Evolutionary conservation across 1,140 invertebrate species (phyloP).

Genomic region (Zophobas atratus): DNA sequence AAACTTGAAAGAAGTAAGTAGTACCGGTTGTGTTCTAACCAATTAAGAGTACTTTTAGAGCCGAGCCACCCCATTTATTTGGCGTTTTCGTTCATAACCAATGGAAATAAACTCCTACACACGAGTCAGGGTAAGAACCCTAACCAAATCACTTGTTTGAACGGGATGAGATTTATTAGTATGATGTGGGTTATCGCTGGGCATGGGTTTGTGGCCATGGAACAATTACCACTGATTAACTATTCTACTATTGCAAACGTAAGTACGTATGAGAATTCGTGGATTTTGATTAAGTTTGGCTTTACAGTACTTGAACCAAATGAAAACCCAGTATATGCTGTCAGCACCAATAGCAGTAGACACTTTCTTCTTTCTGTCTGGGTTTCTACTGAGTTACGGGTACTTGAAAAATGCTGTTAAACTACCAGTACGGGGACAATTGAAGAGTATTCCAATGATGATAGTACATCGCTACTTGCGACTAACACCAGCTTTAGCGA

Average conservation of each 20-base stretch:
- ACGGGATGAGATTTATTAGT: conserved; percentile 71
- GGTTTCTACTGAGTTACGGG: conserved; percentile 72
- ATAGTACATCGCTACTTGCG: conserved; percentile 67
- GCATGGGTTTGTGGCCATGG: conserved; percentile 62
- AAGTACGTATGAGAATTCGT: conserved; percentile 23
- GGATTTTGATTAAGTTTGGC: neutral
- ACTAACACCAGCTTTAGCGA: conserved; percentile 69
- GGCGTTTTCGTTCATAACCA: conserved; percentile 56
- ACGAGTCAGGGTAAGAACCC: conserved; percentile 26
- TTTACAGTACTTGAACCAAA: conserved; percentile 49
- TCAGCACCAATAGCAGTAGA: conserved; percentile 69
- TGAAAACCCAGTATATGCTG: conserved; percentile 52
- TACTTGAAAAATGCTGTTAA: conserved; percentile 50
- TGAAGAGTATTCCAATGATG: conserved; percentile 63
- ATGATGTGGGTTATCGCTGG: conserved; percentile 73
- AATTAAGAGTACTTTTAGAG: conserved; percentile 27
- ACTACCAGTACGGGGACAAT: conserved; percentile 64
- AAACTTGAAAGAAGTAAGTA: conserved; percentile 4
- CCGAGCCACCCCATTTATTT: conserved; percentile 34
- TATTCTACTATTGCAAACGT: conserved; percentile 50
- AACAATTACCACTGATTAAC: conserved; percentile 53
- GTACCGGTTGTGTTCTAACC: neutral
- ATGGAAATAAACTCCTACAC: conserved; percentile 56
- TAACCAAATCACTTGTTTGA: conserved; percentile 68
- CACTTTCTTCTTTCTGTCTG: conserved; percentile 75